Percentiles rank a stretch among this genome's conserved stretches.
These are phyloP conservation scores for Micropoecilia bifurca DNA, from an alignment of 2,797 vertebrate genomes.

Conservation along the genomic window DNA sequence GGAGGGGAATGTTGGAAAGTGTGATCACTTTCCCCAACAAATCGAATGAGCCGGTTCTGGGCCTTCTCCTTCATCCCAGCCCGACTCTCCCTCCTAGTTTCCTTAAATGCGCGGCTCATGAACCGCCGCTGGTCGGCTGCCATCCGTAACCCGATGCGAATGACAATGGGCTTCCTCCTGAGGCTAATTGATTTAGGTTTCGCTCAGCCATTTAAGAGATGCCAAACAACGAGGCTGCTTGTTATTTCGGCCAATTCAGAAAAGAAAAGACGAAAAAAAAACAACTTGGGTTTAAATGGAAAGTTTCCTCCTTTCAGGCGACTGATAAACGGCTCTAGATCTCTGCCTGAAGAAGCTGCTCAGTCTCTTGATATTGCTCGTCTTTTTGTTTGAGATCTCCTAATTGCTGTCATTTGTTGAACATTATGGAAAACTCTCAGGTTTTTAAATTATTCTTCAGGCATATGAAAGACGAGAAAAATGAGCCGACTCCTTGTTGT, in stretches of 20 bases:
- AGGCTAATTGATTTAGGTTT: constrained; percentile 66
- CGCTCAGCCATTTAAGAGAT: constrained; percentile 55
- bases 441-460: not conserved
- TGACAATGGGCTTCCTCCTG: constrained; percentile 51
- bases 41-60: constrained; percentile 57
- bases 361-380: not conserved
- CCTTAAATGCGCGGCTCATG: constrained; percentile 36
- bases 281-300: constrained; percentile 29
- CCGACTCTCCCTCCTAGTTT: constrained; percentile 18
- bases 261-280: constrained; percentile 20
- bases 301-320: constrained; percentile 20
- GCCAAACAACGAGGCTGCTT: constrained; percentile 48
- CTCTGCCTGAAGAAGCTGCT: constrained; percentile 4
- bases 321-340: constrained; percentile 22
- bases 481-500: not conserved
- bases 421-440: not conserved
- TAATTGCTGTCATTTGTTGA: not conserved
- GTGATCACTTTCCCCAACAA: constrained; percentile 67
- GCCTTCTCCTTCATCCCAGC: constrained; percentile 12
- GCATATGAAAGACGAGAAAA: not conserved
- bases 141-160: constrained; percentile 56
- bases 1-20: constrained; percentile 37
- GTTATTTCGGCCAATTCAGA: constrained; percentile 37
- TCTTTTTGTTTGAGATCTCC: not conserved
- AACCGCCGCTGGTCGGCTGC: constrained; percentile 41